Percentiles rank a stretch among this genome's conserved stretches.
These are phyloP conservation scores for Lanius ludovicianus DNA, from an alignment of 2,113 vertebrate species.

Conservation along the genomic window DNA sequence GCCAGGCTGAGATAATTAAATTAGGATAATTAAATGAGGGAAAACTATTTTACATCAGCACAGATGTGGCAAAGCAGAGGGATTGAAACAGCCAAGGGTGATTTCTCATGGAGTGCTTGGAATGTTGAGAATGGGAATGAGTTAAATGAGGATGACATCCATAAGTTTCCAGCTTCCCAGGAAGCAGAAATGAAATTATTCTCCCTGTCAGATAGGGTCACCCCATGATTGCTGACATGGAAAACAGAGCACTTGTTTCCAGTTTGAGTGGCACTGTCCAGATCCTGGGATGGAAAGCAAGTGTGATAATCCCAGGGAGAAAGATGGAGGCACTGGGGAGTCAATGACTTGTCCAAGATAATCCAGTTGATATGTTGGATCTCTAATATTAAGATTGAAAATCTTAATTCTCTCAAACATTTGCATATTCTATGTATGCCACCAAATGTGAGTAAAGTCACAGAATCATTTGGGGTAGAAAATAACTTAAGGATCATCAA, in stretches of 20 bases:
- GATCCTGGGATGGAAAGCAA: neutral
- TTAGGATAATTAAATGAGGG: neutral
- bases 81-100: neutral
- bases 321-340: neutral
- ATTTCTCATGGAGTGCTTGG: neutral
- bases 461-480: neutral
- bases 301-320: neutral
- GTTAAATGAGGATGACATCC: neutral
- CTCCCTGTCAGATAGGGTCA: neutral
- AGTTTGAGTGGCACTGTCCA: neutral
- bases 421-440: neutral
- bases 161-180: neutral
- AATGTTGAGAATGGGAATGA: neutral
- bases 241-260: neutral
- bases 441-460: neutral
- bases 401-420: neutral
- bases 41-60: neutral
- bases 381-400: neutral
- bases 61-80: neutral
- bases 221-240: neutral
- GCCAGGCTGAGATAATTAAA: neutral
- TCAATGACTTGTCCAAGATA: neutral
- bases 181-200: neutral
- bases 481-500: neutral
- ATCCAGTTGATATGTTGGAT: neutral